Evolutionary conservation across 2,113 vertebrate genomes (phyloP).

Genomic region (Silurus meridionalis): DNA sequence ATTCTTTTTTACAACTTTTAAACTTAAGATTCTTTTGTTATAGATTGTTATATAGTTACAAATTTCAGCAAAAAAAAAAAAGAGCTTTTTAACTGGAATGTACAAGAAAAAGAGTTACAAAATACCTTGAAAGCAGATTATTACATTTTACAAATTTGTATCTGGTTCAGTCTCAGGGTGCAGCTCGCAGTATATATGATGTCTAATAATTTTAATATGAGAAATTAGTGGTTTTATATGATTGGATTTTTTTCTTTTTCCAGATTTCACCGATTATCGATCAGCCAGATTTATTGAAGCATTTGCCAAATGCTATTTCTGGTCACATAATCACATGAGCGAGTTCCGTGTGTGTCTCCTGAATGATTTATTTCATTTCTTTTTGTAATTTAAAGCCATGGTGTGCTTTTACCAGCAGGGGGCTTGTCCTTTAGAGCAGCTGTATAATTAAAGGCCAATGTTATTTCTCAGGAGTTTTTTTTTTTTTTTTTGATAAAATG

Average conservation of each 20-base stretch:
- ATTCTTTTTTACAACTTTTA: slow-evolving; percentile 47
- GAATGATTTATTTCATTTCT: background rate
- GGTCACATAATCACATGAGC: background rate
- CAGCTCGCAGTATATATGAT: background rate
- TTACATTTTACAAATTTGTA: background rate
- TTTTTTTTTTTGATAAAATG: background rate
- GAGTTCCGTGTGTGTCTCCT: background rate
- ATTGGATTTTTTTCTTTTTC: background rate
- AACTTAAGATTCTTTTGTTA: slow-evolving; percentile 14
- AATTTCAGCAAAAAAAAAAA: background rate
- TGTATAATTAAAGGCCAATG: background rate
- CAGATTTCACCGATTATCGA: background rate
- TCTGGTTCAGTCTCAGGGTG: slow-evolving; percentile 26
- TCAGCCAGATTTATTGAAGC: background rate
- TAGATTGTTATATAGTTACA: background rate
- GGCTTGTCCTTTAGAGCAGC: background rate
- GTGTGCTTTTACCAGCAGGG: slow-evolving; percentile 25
- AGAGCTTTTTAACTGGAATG: background rate
- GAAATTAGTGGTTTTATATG: slow-evolving; percentile 7
- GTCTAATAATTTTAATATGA: slow-evolving; percentile 17
- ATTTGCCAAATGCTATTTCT: background rate
- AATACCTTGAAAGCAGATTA: background rate
- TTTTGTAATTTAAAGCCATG: background rate
- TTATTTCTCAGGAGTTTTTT: background rate
- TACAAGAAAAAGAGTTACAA: background rate